Percentiles rank a stretch among this genome's conserved stretches.
phyloP scores from a whole-genome alignment of 2,113 vertebrate genomes.

The Malurus elegans region DNA sequence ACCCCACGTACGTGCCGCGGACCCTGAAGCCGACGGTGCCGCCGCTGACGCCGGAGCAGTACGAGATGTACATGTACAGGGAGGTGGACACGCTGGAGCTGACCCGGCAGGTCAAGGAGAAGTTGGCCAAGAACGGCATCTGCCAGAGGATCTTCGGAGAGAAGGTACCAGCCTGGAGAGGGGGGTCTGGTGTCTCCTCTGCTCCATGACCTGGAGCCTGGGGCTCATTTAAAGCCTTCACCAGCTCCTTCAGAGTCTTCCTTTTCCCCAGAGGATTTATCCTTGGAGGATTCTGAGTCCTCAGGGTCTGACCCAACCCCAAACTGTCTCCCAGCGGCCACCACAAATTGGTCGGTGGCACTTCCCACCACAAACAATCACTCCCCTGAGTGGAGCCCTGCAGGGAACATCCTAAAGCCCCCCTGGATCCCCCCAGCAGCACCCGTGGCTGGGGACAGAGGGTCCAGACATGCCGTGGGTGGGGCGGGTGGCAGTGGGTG shows the following conservation, averaged over 20 bases:
- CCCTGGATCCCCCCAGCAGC: not conserved
- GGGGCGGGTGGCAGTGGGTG: not conserved
- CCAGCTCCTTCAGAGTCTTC: not conserved
- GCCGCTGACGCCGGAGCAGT: constrained; percentile 94
- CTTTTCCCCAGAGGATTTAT: not conserved
- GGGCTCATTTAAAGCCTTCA: not conserved
- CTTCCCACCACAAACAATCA: not conserved
- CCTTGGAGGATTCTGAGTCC: not conserved
- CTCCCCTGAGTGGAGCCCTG: not conserved
- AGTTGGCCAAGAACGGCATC: constrained; percentile 97
- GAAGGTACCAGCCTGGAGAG: constrained; percentile 80
- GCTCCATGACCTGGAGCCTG: rapidly evolving
- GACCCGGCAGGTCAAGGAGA: constrained; percentile 97
- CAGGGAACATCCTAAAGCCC: not conserved
- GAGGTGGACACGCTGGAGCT: constrained; percentile 97
- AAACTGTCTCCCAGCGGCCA: not conserved
- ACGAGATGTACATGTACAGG: constrained; percentile 98
- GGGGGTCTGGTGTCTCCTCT: not conserved
- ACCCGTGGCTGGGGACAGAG: not conserved
- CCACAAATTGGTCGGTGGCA: not conserved
- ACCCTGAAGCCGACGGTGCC: constrained; percentile 94
- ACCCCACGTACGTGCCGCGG: constrained; percentile 88
- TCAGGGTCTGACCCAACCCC: not conserved
- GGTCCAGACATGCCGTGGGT: rapidly evolving
- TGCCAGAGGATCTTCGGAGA: constrained; percentile 99